Base-by-base conservation (phyloP, 2,888 invertebrate genomes). In the Invenusta paracnida region DNA sequence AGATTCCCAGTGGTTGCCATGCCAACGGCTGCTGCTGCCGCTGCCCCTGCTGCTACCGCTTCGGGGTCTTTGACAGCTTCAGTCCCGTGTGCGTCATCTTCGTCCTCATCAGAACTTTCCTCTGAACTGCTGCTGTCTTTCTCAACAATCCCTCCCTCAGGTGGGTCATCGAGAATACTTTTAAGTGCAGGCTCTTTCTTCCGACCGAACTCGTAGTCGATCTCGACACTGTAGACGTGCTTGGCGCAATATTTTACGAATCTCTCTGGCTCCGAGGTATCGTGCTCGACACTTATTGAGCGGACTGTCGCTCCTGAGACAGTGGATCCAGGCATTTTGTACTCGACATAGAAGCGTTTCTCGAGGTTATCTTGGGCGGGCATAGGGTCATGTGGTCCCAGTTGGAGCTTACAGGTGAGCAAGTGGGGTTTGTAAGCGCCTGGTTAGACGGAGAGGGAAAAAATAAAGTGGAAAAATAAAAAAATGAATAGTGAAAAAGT, bases 351-450 rank as follows among this genome's bases (percentile, higher is more conserved):
- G 89, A 96, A 95, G 92, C 94, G 94, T 88, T 95, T 95, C 87
- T 96, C 95, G 91, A 98, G 93, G 91, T 95, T 94, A 88, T 96
- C 96, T 25, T 13, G 48, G 23, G 67, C 87, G 29, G 99, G 99
- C 90, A 98, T 94, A 93, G 97, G 96, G 92, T 99, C 99, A 93
- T 96, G 99, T 82, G 96, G 96, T 28, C 97, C 98, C 88, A 99
- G 93, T 87, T 96, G 96, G 93, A 99, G 94, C 87, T 96, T 94
- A 90, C 97, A 96, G 88, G 96, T 95, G 92, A 99, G 94, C 91
- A 97, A 94, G 93, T 99, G 98, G 27, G 96, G 96, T 87, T 98
- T 98, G 92, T 99, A 99, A 28, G 99, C 98, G 85, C 97, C 97
- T 97, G n/a, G n/a, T n/a, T n/a, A n/a, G n/a, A n/a, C n/a, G n/a